Conservation (phyloP, 2,797 vertebrate genomes). For the Brachyrhaphis roseni region DNA sequence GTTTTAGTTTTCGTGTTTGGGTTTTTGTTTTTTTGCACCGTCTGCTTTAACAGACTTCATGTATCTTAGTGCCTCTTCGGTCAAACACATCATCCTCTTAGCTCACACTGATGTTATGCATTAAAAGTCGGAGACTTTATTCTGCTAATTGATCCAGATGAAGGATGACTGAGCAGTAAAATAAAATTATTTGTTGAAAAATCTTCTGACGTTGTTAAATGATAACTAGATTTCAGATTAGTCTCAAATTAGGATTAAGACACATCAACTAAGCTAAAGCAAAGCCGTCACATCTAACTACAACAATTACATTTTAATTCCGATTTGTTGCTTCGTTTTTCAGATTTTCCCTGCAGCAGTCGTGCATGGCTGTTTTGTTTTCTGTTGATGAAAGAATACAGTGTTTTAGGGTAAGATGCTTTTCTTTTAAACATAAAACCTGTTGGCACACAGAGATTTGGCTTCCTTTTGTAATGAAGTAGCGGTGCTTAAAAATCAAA, state of each 20-base stretch:
- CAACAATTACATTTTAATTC: neutral
- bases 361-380: constrained; percentile 1
- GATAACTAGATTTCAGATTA: neutral
- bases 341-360: neutral
- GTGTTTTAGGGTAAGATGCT: neutral
- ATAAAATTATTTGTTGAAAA: neutral
- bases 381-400: constrained; percentile 29
- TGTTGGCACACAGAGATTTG: neutral
- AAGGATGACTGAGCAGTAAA: constrained; percentile 11
- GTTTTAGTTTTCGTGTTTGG: constrained; percentile 24
- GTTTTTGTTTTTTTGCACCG: constrained; percentile 16
- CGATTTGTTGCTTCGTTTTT: neutral
- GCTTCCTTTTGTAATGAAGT: neutral
- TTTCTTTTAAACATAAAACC: neutral
- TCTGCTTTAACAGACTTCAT: constrained; percentile 5
- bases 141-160: neutral
- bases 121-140: neutral
- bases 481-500: neutral
- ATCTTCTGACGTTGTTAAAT: neutral
- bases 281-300: neutral
- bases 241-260: neutral
- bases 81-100: constrained; percentile 12
- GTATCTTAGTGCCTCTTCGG: constrained; percentile 52
- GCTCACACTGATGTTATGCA: neutral
- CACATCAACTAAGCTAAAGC: neutral